Conservation (phyloP, 2,113 vertebrate species). For the Sialia sialis region DNA sequence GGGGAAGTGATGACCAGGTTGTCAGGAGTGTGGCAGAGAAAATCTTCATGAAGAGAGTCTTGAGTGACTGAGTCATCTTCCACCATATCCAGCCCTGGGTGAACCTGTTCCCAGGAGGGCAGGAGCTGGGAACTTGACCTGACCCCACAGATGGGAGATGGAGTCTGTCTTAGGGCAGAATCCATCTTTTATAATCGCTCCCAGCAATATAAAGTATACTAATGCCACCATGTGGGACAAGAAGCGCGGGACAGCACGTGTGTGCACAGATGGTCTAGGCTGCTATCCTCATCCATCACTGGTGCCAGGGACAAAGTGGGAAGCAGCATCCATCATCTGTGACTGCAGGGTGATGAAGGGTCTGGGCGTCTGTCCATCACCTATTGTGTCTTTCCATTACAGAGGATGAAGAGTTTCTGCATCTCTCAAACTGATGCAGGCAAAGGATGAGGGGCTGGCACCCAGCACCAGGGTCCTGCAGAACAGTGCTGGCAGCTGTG, state of each 20-base stretch:
- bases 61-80: not conserved
- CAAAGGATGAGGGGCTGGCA: accelerated
- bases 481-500: not conserved
- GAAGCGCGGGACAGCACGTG: not conserved
- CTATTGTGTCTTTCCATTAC: not conserved
- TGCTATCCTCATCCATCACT: not conserved
- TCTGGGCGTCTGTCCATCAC: not conserved
- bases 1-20: not conserved
- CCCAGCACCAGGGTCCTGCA: accelerated
- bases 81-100: not conserved
- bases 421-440: not conserved
- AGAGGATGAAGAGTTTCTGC: conserved; percentile 53
- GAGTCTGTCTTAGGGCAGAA: not conserved
- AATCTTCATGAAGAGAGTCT: not conserved
- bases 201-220: not conserved
- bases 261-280: accelerated
- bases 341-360: accelerated
- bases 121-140: not conserved
- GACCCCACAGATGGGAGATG: accelerated
- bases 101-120: not conserved
- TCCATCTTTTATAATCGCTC: not conserved
- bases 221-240: not conserved
- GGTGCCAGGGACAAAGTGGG: not conserved
- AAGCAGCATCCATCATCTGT: accelerated
- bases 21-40: not conserved